Conservation (phyloP, 1,140 invertebrate genomes). For the Neodiprion lecontei region DNA sequence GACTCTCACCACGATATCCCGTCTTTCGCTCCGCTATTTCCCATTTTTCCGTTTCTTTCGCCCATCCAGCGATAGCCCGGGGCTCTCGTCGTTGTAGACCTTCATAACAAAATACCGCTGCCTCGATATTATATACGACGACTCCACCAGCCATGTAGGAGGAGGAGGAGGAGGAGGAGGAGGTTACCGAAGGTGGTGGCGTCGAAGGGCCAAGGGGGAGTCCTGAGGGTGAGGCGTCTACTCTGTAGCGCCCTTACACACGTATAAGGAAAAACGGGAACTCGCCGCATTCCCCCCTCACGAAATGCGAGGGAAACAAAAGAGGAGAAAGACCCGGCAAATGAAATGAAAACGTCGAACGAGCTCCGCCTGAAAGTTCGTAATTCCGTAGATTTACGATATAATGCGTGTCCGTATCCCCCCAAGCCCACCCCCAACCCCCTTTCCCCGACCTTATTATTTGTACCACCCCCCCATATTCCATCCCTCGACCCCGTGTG, state of each 20-base stretch:
- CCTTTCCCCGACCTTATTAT: neutral
- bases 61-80: neutral
- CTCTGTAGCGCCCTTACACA: no score
- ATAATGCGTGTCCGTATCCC: constrained; percentile 5
- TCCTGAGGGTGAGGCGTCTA: no score
- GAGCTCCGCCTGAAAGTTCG: constrained; percentile 11
- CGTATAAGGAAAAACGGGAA: no score
- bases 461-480: neutral
- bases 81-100: neutral
- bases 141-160: neutral
- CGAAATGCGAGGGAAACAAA: constrained; percentile 2
- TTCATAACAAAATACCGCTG: constrained; percentile 15
- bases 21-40: neutral
- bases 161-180: neutral
- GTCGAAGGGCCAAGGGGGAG: neutral
- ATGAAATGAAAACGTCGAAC: constrained; percentile 18
- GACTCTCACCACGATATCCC: neutral
- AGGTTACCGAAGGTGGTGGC: neutral
- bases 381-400: constrained; percentile 17
- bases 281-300: neutral
- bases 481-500: neutral
- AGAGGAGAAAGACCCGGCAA: constrained; percentile 13
- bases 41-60: neutral
- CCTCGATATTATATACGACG: constrained; percentile 15
- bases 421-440: neutral